These are phyloP conservation scores for Bradypodion pumilum DNA, from an alignment of 2,797 vertebrate genomes.

Conservation along the genomic window DNA sequence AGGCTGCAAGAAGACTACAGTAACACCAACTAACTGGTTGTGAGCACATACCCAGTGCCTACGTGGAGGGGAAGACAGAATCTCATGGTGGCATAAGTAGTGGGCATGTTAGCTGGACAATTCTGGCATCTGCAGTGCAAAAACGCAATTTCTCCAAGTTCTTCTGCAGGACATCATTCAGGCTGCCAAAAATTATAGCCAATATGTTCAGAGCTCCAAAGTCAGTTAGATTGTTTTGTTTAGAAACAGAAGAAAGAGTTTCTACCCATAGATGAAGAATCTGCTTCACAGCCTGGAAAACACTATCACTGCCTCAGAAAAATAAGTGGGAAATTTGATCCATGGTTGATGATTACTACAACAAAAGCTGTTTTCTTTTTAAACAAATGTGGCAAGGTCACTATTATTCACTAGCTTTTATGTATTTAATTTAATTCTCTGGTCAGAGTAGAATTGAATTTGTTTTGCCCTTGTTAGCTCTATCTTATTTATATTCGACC, in stretches of 20 bases:
- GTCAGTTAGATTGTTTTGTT: neutral
- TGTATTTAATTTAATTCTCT: constrained; percentile 41
- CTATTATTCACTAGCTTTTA: constrained; percentile 27
- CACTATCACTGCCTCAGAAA: neutral
- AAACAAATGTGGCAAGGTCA: constrained; percentile 29
- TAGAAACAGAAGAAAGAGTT: neutral
- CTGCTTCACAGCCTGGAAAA: neutral
- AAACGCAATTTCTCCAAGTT: too few relatives aligned
- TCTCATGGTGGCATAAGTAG: too few relatives aligned
- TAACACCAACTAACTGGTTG: too few relatives aligned
- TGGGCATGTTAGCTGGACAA: neutral
- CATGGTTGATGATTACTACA: constrained; percentile 28
- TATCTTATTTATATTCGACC: constrained; percentile 47
- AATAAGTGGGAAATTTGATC: neutral
- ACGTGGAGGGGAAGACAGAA: too few relatives aligned
- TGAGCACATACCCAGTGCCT: too few relatives aligned
- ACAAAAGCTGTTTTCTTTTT: constrained; percentile 12
- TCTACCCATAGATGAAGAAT: neutral
- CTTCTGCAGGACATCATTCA: too few relatives aligned
- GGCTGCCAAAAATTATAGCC: neutral
- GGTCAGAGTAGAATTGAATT: constrained; percentile 26
- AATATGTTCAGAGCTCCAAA: too few relatives aligned
- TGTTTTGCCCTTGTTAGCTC: constrained; percentile 41
- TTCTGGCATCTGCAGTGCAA: neutral
- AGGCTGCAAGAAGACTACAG: neutral